Evolutionary conservation across 2,113 vertebrate species (phyloP).

Genomic region (Sceloporus undulatus): DNA sequence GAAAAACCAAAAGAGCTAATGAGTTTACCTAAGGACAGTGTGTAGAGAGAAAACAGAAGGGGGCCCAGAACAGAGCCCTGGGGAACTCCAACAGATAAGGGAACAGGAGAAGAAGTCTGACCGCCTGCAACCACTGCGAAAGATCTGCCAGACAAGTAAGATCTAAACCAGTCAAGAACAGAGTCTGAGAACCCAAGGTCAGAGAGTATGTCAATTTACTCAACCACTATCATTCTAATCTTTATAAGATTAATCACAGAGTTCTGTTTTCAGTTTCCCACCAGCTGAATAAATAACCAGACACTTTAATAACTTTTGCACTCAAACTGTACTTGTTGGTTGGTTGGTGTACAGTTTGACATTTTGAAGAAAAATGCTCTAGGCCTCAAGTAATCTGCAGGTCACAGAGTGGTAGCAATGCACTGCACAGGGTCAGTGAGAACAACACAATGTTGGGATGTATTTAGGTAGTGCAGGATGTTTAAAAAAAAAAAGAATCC

Average conservation of each 20-base stretch:
- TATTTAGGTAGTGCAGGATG: conserved; percentile 26
- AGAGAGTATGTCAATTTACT: no score
- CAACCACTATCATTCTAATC: conserved; percentile 21
- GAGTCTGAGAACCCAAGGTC: no score
- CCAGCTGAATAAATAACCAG: conserved; percentile 5
- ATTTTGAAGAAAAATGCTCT: not conserved
- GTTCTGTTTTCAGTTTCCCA: conserved; percentile 24
- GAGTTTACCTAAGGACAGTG: no score
- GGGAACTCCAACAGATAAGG: no score
- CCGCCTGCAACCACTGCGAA: no score
- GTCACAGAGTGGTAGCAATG: not conserved
- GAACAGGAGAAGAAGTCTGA: no score
- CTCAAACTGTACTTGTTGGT: not conserved
- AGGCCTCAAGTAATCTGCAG: not conserved
- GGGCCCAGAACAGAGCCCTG: no score
- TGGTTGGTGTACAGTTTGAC: not conserved
- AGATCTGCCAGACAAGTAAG: no score
- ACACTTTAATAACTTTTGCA: not conserved
- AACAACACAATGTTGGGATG: not conserved
- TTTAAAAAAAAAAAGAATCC: conserved; percentile 37
- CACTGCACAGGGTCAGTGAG: not conserved
- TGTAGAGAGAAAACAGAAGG: no score
- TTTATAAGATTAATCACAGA: conserved; percentile 12
- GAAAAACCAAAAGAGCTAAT: no score
- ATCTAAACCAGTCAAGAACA: no score